Evolutionary conservation across 2,113 vertebrate genomes (phyloP).

Genomic region (Pipra filicauda): DNA sequence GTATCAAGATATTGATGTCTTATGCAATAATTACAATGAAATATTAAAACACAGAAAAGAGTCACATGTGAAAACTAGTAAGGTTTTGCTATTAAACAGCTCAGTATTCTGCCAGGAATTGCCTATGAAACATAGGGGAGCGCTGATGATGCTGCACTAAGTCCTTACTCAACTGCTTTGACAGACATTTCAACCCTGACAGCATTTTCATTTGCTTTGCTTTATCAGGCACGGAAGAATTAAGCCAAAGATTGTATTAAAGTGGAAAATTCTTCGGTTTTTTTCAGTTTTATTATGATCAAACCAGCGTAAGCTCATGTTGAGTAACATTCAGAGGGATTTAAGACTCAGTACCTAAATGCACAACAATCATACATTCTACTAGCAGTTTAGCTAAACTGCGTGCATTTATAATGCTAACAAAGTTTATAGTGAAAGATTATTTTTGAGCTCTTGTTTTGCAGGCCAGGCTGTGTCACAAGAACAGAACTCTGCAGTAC

Average conservation of each 20-base stretch:
- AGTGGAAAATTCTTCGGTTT: neutral
- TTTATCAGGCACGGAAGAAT: neutral
- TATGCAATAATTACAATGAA: conserved; percentile 39
- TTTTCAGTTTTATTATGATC: neutral
- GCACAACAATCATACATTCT: neutral
- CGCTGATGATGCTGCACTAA: neutral
- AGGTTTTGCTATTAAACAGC: neutral
- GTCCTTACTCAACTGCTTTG: neutral
- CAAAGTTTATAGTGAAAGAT: neutral
- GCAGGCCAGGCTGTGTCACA: neutral
- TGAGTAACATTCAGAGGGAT: neutral
- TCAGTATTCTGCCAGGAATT: neutral
- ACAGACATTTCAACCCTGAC: neutral
- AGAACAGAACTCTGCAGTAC: neutral
- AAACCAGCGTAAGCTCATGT: neutral
- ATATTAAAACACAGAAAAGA: conserved; percentile 18
- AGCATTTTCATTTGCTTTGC: neutral
- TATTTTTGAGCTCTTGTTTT: neutral
- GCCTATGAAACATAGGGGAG: neutral
- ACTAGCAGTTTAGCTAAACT: neutral
- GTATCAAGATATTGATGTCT: conserved; percentile 16
- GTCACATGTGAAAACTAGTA: neutral
- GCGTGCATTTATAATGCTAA: neutral
- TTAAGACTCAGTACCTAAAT: neutral
- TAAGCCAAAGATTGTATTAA: neutral